These are phyloP conservation scores for Lipophrys pholis DNA, from an alignment of 2,113 vertebrate genomes.

Conservation along the genomic window DNA sequence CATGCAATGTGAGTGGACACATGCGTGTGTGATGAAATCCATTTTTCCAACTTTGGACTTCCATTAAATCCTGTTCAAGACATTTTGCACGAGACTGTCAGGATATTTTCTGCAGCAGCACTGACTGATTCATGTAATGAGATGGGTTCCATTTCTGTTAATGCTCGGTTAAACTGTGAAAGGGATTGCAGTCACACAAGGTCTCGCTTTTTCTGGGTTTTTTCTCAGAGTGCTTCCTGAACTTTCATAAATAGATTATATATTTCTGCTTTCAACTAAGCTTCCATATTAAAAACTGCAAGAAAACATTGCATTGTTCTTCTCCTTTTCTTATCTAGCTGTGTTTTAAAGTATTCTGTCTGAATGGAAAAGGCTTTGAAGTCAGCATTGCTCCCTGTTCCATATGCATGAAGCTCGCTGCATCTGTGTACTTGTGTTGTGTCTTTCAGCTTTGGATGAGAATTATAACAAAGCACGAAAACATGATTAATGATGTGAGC, in stretches of 20 bases:
- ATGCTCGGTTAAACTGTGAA: slow-evolving; percentile 12
- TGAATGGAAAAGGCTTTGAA: slow-evolving; percentile 35
- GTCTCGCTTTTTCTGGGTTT: not conserved
- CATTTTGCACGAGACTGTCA: slow-evolving; percentile 5
- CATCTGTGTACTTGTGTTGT: slow-evolving; percentile 27
- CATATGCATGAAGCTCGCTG: slow-evolving; percentile 56
- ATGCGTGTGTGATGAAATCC: not conserved
- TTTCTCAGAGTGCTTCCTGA: not conserved
- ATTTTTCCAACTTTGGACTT: slow-evolving; percentile 7
- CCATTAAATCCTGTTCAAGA: slow-evolving; percentile 13
- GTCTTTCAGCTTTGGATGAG: slow-evolving; percentile 11
- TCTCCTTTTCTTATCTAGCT: not conserved
- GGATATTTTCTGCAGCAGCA: slow-evolving; percentile 20
- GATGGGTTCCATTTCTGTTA: slow-evolving; percentile 20
- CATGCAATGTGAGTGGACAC: not conserved
- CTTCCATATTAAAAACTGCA: slow-evolving; percentile 11
- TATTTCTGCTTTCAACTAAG: not conserved
- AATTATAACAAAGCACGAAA: slow-evolving; percentile 5
- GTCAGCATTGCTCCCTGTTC: slow-evolving; percentile 23
- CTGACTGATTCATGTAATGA: not conserved
- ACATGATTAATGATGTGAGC: slow-evolving; percentile 19
- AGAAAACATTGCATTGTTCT: not conserved
- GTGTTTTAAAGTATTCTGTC: slow-evolving; percentile 33
- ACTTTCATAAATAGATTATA: slow-evolving; percentile 4
- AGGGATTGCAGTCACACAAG: slow-evolving; percentile 5